Conservation (phyloP, 1,140 invertebrate genomes). For the Eumeta japonica region DNA sequence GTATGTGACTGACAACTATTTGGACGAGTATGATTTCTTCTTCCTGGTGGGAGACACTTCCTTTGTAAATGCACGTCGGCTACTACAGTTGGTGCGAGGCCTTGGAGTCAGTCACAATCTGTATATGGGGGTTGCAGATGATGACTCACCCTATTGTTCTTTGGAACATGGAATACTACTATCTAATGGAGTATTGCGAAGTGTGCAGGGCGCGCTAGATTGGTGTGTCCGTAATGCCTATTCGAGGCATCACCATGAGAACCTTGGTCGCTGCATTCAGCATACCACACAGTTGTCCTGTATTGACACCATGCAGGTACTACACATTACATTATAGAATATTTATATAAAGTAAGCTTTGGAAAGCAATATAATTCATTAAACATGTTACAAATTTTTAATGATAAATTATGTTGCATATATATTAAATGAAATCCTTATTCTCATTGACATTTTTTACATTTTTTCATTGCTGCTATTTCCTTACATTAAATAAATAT, state of each 20-base stretch:
- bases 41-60: constrained; percentile 80
- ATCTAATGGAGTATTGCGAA: constrained; percentile 60
- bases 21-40: constrained; percentile 88
- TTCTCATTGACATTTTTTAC: no score
- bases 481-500: no score
- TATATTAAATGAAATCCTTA: no score
- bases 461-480: no score
- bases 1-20: constrained; percentile 85
- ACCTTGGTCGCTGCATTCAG: constrained; percentile 76
- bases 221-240: constrained; percentile 84
- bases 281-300: background rate
- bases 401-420: no score
- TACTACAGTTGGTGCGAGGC: constrained; percentile 68
- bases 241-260: constrained; percentile 75
- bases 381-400: no score
- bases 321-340: no score
- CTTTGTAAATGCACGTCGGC: constrained; percentile 73
- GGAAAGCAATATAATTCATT: no score
- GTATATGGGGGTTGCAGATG: constrained; percentile 65
- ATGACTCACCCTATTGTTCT: constrained; percentile 59
- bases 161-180: constrained; percentile 26
- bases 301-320: no score
- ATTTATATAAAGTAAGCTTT: no score
- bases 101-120: constrained; percentile 82
- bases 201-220: constrained; percentile 72